Conservation (phyloP, 2,888 invertebrate species). For the Automeris io region DNA sequence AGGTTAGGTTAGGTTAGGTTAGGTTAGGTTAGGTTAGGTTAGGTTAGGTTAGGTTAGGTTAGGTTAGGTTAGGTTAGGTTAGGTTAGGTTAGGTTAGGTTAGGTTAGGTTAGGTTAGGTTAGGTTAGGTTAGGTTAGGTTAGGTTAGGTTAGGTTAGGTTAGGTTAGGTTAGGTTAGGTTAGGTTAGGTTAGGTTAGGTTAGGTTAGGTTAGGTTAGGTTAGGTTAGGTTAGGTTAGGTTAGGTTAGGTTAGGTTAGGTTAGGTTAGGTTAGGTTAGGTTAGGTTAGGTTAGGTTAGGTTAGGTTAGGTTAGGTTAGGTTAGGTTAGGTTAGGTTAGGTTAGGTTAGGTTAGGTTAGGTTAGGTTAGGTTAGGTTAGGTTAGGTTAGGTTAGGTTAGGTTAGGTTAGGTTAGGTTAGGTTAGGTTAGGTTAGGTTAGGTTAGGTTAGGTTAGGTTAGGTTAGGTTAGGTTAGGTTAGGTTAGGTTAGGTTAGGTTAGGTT, state of each 20-base stretch:
- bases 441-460: slow-evolving; percentile 5
- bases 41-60: slow-evolving; percentile 1
- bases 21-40: slow-evolving; percentile 7
- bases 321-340: slow-evolving; percentile 10
- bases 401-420: slow-evolving; percentile 10
- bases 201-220: slow-evolving; percentile 14
- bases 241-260: slow-evolving; percentile 14
- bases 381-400: slow-evolving; percentile 11
- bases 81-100: slow-evolving; percentile 10
- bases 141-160: slow-evolving; percentile 7
- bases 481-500: slow-evolving; percentile 9
- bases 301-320: slow-evolving; percentile 11
- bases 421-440: slow-evolving; percentile 9
- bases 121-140: slow-evolving; percentile 9
- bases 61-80: slow-evolving; percentile 9
- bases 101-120: slow-evolving; percentile 3
- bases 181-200: slow-evolving; percentile 9
- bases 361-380: slow-evolving; percentile 7
- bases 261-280: slow-evolving; percentile 11
- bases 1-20: slow-evolving; percentile 8
- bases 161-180: slow-evolving; percentile 1
- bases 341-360: slow-evolving; percentile 13
- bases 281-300: slow-evolving; percentile 9
- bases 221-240: slow-evolving; percentile 12
- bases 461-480: neutral